Conservation (phyloP, 2,888 invertebrate genomes). For the Ypsolopha sequella region DNA sequence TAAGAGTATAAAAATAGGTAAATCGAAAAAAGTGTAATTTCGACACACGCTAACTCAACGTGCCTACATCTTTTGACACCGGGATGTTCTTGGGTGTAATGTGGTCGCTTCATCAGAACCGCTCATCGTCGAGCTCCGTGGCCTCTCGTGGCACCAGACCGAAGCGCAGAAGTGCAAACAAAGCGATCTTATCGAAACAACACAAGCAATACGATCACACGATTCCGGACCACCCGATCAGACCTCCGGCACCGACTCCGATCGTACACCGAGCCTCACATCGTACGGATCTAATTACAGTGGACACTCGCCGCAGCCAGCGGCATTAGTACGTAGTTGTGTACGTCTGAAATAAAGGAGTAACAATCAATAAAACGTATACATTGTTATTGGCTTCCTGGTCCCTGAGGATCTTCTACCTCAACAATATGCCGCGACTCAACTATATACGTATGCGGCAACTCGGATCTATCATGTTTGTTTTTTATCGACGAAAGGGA, state of each 20-base stretch:
- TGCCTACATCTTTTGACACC: too few species aligned
- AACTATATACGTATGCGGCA: not conserved
- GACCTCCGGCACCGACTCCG: slow-evolving; percentile 5
- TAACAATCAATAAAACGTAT: slow-evolving; percentile 21
- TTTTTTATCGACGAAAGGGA: not conserved
- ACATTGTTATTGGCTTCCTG: slow-evolving; percentile 20
- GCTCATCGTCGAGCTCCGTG: not conserved
- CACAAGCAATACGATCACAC: slow-evolving; percentile 21
- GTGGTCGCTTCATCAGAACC: too few species aligned
- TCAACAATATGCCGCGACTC: slow-evolving; percentile 13
- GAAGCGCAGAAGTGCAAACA: slow-evolving; percentile 23
- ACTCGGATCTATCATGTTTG: not conserved
- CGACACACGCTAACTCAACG: too few species aligned
- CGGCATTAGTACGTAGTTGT: not conserved
- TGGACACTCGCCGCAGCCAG: not conserved
- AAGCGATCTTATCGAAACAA: slow-evolving; percentile 22
- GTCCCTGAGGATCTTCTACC: slow-evolving; percentile 20
- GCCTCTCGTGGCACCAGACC: slow-evolving; percentile 1
- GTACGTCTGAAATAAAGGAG: slow-evolving; percentile 14
- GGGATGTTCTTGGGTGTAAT: too few species aligned
- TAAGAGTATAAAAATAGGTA: too few species aligned
- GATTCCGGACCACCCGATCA: slow-evolving; percentile 10
- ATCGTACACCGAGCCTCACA: not conserved
- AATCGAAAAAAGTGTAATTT: too few species aligned
- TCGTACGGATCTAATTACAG: not conserved